phyloP scores from a whole-genome alignment of 2,888 invertebrate genomes.

The Lasioglossum lativentre region DNA sequence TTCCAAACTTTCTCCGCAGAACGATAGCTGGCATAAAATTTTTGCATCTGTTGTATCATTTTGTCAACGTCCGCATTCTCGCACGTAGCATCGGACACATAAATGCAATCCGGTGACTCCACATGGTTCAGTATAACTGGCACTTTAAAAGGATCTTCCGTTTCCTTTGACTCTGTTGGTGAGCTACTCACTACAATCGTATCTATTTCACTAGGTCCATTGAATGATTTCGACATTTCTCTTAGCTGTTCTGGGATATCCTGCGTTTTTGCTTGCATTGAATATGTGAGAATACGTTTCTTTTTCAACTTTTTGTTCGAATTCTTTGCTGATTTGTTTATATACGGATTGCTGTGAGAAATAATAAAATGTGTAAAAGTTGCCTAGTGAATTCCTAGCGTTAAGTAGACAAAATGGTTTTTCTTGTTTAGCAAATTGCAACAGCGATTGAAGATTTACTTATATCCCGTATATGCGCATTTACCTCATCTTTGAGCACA shows the following conservation, averaged over 20 bases:
- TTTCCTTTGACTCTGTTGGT: neutral
- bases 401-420: no score
- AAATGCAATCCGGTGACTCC: constrained; percentile 87
- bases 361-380: neutral
- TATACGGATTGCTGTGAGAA: neutral
- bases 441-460: no score
- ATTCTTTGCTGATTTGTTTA: neutral
- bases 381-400: no score
- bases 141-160: constrained; percentile 84
- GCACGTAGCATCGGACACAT: constrained; percentile 86
- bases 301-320: neutral
- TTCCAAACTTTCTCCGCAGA: constrained; percentile 83
- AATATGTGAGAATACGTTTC: fast-evolving
- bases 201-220: no score
- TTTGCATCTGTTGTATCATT: constrained; percentile 86
- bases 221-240: neutral
- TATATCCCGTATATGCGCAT: no score
- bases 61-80: constrained; percentile 84
- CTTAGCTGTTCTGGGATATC: neutral
- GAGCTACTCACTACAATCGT: no score
- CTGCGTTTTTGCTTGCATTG: fast-evolving
- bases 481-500: constrained; percentile 85
- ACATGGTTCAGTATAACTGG: constrained; percentile 86
- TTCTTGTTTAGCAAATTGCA: no score
- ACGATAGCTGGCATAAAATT: constrained; percentile 84